phyloP scores from a whole-genome alignment of 2,113 vertebrate species.

The Orycteropus afer region DNA sequence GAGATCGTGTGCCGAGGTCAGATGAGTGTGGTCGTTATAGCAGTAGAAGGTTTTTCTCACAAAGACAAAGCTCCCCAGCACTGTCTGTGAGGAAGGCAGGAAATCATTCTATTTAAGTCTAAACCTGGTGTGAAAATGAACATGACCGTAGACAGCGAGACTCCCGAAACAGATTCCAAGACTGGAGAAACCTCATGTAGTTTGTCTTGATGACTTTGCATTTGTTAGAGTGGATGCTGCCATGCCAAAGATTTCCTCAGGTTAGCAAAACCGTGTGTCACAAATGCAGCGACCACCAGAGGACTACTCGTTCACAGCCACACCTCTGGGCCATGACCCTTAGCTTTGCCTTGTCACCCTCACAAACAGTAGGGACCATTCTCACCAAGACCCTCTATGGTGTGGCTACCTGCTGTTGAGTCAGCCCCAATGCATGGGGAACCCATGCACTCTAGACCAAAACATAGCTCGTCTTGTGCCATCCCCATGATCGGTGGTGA shows the following conservation, averaged over 20 bases:
- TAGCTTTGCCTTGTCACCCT: neutral
- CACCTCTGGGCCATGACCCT: too few relatives aligned
- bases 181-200: neutral
- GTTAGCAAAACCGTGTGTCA: accelerated
- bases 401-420: too few relatives aligned
- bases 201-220: neutral
- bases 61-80: neutral
- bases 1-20: accelerated
- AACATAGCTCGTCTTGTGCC: neutral
- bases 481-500: neutral
- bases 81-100: neutral
- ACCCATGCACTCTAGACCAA: neutral
- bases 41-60: neutral
- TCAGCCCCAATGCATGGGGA: neutral
- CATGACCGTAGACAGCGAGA: accelerated
- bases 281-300: accelerated
- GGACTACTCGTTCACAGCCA: too few relatives aligned
- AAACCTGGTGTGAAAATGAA: accelerated
- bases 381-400: neutral
- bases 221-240: neutral
- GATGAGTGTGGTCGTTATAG: accelerated
- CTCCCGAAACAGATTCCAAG: neutral
- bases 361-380: neutral
- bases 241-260: neutral
- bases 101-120: neutral